A percentile compares a stretch with the other conserved stretches of the same genome.
Conservation (phyloP, 2,113 vertebrate genomes). For the Isurus oxyrinchus region DNA sequence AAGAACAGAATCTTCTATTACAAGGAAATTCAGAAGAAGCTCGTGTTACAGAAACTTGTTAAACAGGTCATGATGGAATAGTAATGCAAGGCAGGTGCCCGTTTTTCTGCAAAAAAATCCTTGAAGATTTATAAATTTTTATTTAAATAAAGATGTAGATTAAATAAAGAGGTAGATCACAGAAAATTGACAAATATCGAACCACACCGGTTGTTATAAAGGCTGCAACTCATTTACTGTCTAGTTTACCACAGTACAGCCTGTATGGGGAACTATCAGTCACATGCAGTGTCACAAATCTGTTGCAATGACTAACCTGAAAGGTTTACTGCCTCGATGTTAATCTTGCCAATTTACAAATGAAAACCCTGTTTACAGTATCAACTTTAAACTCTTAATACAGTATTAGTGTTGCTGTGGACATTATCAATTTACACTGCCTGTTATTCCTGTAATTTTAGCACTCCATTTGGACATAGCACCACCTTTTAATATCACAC, state of each 20-base stretch:
- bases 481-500: background rate
- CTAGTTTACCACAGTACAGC: background rate
- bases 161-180: background rate
- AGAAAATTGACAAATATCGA: background rate
- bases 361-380: background rate
- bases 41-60: background rate
- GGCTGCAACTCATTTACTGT: background rate
- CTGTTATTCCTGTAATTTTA: background rate
- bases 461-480: background rate
- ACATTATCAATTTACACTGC: background rate
- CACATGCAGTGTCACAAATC: background rate
- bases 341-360: background rate
- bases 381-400: background rate
- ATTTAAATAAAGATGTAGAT: background rate
- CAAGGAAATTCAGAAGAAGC: background rate
- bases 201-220: background rate
- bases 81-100: background rate
- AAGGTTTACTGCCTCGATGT: background rate
- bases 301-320: too few relatives aligned
- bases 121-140: background rate
- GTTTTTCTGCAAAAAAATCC: background rate
- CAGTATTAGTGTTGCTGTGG: background rate
- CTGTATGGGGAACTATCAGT: background rate
- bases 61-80: background rate
- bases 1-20: background rate